A percentile compares a stretch with the other conserved stretches of the same genome.
phyloP scores from a whole-genome alignment of 2,113 vertebrate genomes.

The Beaufortia kweichowensis region DNA sequence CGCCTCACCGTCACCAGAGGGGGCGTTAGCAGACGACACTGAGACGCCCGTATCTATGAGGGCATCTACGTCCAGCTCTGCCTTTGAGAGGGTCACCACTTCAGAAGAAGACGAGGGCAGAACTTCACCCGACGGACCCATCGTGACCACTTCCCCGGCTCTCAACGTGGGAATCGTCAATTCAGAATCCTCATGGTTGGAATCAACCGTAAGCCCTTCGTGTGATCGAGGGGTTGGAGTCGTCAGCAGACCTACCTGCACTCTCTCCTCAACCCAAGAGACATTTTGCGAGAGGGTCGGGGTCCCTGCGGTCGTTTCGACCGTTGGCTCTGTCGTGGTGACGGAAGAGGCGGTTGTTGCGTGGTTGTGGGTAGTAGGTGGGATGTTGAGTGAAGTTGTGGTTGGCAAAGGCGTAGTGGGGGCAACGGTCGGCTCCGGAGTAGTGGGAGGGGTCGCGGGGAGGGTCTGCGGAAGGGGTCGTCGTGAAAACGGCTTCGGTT shows the following conservation, averaged over 20 bases:
- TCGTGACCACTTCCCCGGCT: constrained; percentile 40
- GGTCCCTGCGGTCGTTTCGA: constrained; percentile 13
- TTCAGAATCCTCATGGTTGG: constrained; percentile 11
- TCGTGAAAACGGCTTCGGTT: constrained; percentile 55
- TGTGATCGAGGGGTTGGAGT: constrained; percentile 17
- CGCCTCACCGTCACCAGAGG: constrained; percentile 81
- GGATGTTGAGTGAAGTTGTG: constrained; percentile 30
- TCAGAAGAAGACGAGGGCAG: constrained; percentile 46
- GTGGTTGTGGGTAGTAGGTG: constrained; percentile 49
- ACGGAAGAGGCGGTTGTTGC: constrained; percentile 55
- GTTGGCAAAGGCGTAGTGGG: constrained; percentile 35
- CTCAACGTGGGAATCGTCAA: constrained; percentile 48
- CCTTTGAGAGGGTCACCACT: constrained; percentile 26
- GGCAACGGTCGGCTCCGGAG: constrained; percentile 47
- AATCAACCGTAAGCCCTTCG: neutral
- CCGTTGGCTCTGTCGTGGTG: neutral
- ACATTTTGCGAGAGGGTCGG: neutral
- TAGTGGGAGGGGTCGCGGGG: constrained; percentile 37
- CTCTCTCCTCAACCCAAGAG: constrained; percentile 11
- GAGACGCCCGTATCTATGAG: constrained; percentile 69
- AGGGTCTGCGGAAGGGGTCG: neutral
- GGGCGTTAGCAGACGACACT: constrained; percentile 75
- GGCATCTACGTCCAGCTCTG: constrained; percentile 26
- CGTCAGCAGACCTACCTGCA: constrained; percentile 36
- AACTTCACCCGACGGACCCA: constrained; percentile 49